Evolutionary conservation across 2,113 vertebrate species (phyloP), one percentile per base, ranked within the genome.

Genomic region (Crotalus horridus): DNA sequence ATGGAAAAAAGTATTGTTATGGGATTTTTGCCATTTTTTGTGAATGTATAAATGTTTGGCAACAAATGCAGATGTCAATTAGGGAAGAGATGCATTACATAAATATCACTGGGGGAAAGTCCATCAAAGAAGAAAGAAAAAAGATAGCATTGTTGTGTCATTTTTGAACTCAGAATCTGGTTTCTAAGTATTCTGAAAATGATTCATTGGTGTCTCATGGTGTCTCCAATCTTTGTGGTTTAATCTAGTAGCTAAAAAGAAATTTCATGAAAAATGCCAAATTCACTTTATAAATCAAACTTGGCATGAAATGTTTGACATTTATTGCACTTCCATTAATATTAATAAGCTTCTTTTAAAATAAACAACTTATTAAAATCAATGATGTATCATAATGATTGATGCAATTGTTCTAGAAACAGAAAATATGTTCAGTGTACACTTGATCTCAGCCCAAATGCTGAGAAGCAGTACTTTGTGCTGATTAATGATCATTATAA

Each of bases 191-290:
- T 56, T 3, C 9, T 21, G 87, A 86, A 87, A 94, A 17, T 3
- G 51, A 74, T 93, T 58, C 8, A 92, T 0, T 87, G 43, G 0
- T 91, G 29, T 86, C 91, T 93, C 64, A 87, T 21, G 11, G 29
- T 17, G 69, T n/a, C 1, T 51, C 74, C 59, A 0, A 12, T 59
- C 0, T 0, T 48, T 89, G 94, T 51, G 92, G 88, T 61, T 96
- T 4, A 0, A 87, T 85, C 26, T 86, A 93, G 61, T 4, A 74
- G 89, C 74, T 93, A 92, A 53, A 90, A 94, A 90, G 24, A 85
- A 94, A 94, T 29, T n/a, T 93, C 93, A 94, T 92, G 89, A 94
- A 95, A 95, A 95, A 89, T 6, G 85, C 17, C 58, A 90, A 93
- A 85, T 26, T 43, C 9, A 92, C 53, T 89, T 92, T 89, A 69